phyloP scores from a whole-genome alignment of 1,140 invertebrate species.

The Leptoteleia sp. region DNA sequence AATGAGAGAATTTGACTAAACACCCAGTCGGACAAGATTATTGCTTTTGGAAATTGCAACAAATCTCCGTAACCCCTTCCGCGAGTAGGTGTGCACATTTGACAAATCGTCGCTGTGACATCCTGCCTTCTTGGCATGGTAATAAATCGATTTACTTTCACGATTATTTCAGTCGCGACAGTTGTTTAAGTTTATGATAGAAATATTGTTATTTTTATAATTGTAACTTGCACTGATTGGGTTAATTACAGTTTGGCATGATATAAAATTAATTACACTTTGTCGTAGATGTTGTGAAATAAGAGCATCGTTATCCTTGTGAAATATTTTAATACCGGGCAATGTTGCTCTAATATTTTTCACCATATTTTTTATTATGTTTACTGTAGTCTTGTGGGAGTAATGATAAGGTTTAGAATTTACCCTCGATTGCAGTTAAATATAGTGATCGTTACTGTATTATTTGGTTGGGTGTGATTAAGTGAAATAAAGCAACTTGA shows the following conservation, averaged over 20 bases:
- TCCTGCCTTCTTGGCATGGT: slow-evolving; percentile 11
- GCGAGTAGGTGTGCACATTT: background rate
- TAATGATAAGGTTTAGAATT: too few relatives aligned
- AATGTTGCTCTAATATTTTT: too few relatives aligned
- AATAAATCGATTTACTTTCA: slow-evolving; percentile 24
- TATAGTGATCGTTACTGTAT: too few relatives aligned
- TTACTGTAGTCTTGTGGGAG: too few relatives aligned
- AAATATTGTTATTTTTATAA: slow-evolving; percentile 5
- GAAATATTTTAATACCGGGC: background rate
- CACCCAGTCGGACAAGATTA: background rate
- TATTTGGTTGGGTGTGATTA: too few relatives aligned
- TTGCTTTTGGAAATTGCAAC: background rate
- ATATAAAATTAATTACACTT: slow-evolving; percentile 9
- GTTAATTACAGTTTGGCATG: slow-evolving; percentile 4
- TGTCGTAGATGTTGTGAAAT: slow-evolving; percentile 8
- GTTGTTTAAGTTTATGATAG: slow-evolving; percentile 9
- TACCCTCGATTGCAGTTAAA: too few relatives aligned
- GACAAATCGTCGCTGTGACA: slow-evolving; percentile 5
- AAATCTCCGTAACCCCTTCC: too few relatives aligned
- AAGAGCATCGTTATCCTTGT: slow-evolving; percentile 1
- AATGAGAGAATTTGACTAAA: too few relatives aligned
- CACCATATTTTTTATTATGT: background rate
- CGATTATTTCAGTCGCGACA: slow-evolving; percentile 13
- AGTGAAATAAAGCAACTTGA: too few relatives aligned
- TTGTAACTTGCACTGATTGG: background rate